Evolutionary conservation across 2,113 vertebrate genomes (phyloP), one percentile per base, ranked within the genome.

Genomic region (Pseudorasbora parva): DNA sequence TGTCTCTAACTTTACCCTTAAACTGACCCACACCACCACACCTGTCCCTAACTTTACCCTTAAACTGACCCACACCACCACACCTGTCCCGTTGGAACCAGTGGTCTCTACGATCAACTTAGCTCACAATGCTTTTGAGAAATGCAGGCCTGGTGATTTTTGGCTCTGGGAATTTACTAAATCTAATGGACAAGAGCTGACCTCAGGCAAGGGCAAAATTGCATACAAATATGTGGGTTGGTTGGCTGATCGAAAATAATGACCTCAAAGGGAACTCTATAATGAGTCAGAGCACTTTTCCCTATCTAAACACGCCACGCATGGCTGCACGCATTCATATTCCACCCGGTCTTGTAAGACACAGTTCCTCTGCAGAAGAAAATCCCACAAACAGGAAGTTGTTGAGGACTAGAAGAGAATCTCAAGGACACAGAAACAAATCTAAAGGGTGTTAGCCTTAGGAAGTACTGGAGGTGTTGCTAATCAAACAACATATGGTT

Each of bases 331-430:
- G 82, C 87, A 81, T 25, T n/a, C 81, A 30, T 75, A 59, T 64
- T 37, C 78, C 85, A 80, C 89, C 90, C 84, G 30, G 71, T 89
- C 87, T 87, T 86, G 8, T 37, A 71, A 66, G 30, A 72, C 82
- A 49, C 56, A 56, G 60, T 9, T 84, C 33, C 51, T 33, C 9
- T 14, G 59, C 7, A 45, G 56, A 60, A 30, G 30, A 6, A 49
- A 78, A 56, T 73, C 23, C 45, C 56, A 62, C 54, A 83, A 82
- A 78, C 15, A 37, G 1, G 4, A 37, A 17, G 27, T 56, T 27
- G 27, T 25, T 41, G 8, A 10, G 17, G 49, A 72, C 80, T 33
- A 37, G 3, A 69, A 15, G 51, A 77, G 57, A 19, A 25, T 47
- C 19, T 75, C 37, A 75, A 80, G n/a, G 62, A 37, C 41, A 74